phyloP scores from a whole-genome alignment of 1,140 invertebrate species.

The Papilio dardanus region DNA sequence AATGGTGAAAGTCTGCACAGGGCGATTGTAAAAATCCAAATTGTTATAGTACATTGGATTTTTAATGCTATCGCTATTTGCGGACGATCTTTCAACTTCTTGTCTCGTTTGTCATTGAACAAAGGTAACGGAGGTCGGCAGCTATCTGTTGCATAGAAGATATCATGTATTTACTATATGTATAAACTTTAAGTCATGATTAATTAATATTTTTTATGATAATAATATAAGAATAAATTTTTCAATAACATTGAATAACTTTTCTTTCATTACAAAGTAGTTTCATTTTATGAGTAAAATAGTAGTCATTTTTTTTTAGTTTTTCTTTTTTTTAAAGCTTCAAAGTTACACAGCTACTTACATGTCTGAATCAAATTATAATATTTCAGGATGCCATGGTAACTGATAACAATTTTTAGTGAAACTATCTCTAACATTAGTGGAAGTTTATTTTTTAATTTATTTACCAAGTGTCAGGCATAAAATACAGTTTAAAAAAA shows the following conservation, averaged over 20 bases:
- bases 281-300: not conserved
- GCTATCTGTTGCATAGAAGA: conserved; percentile 7
- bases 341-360: too few species aligned
- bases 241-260: not conserved
- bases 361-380: not conserved
- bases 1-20: conserved; percentile 67
- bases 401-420: not conserved
- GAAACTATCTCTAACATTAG: not conserved
- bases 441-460: not conserved
- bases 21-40: conserved; percentile 77
- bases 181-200: conserved; percentile 1
- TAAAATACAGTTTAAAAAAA: too few species aligned
- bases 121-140: conserved; percentile 16
- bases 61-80: conserved; percentile 76
- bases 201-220: not conserved
- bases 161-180: conserved; percentile 13
- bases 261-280: not conserved
- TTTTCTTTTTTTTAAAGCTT: too few species aligned
- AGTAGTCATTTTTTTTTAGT: too few species aligned
- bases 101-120: conserved; percentile 42
- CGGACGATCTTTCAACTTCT: conserved; percentile 66
- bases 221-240: not conserved
- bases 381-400: not conserved
- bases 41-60: conserved; percentile 72
- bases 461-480: not conserved